Evolutionary conservation across 2,888 invertebrate genomes (phyloP).

Genomic region (Saturnia japonica): DNA sequence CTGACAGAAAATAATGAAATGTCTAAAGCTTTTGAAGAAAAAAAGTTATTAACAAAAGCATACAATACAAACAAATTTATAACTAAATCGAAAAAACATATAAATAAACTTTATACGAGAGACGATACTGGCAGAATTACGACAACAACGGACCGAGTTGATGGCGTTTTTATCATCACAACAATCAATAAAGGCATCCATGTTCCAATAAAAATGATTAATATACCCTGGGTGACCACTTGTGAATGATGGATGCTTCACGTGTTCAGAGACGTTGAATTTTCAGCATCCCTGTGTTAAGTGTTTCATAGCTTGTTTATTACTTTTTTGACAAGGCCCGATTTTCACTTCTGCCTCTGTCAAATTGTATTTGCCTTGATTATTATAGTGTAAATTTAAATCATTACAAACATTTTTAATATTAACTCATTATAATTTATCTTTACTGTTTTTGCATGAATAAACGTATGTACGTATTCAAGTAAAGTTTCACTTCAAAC

Average conservation of each 20-base stretch:
- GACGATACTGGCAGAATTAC: constrained; percentile 28
- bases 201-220: constrained; percentile 72
- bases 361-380: neutral
- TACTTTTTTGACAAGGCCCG: neutral
- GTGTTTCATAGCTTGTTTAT: neutral
- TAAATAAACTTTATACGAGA: neutral
- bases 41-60: neutral
- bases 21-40: neutral
- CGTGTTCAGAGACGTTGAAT: constrained; percentile 22
- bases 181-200: constrained; percentile 63
- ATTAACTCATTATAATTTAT: neutral
- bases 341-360: neutral
- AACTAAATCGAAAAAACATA: neutral
- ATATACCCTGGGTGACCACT: constrained; percentile 55
- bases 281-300: constrained; percentile 24
- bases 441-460: too few relatives aligned
- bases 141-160: constrained; percentile 42
- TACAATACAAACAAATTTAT: constrained; percentile 2
- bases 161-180: constrained; percentile 64
- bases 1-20: too few relatives aligned
- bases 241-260: constrained; percentile 54
- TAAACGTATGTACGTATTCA: too few relatives aligned
- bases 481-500: too few relatives aligned
- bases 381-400: neutral
- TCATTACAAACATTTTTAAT: neutral